Percentiles rank a stretch among this genome's conserved stretches.
Evolutionary conservation across 2,113 vertebrate species (phyloP).

Genomic region (Vombatus ursinus): DNA sequence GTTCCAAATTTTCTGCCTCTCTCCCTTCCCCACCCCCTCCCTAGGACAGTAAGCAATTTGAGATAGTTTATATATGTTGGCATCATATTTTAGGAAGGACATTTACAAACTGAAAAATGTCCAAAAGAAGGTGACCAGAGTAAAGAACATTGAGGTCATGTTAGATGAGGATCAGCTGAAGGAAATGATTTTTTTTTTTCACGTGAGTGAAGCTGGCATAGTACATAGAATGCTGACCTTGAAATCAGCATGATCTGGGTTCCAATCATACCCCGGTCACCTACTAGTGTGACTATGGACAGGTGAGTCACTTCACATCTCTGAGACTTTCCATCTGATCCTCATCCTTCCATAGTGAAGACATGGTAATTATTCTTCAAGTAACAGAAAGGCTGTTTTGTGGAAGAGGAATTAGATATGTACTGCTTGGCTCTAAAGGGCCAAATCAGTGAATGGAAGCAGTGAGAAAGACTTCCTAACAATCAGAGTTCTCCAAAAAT

Average conservation of each 20-base stretch:
- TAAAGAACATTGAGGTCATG: not conserved
- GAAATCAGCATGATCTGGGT: not conserved
- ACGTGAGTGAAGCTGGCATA: not conserved
- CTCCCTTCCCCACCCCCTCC: too few species aligned
- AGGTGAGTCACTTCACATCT: not conserved
- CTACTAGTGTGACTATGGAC: not conserved
- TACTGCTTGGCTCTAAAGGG: not conserved
- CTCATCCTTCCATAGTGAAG: not conserved
- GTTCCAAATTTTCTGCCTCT: too few species aligned
- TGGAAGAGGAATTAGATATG: not conserved
- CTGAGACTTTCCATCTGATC: not conserved
- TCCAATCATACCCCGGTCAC: not conserved
- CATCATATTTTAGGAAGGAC: too few species aligned
- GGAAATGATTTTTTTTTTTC: not conserved
- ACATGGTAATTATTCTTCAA: not conserved
- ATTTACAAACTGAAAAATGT: not conserved
- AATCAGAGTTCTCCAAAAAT: not conserved
- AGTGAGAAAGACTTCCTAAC: not conserved
- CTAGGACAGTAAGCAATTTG: too few species aligned
- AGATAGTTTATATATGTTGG: too few species aligned
- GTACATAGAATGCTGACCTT: too few species aligned
- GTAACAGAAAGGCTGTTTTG: not conserved
- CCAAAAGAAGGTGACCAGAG: not conserved
- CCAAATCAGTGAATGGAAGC: not conserved
- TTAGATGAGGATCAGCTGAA: not conserved